Percentiles rank a stretch among this genome's conserved stretches.
phyloP scores from a whole-genome alignment of 2,113 vertebrate species.

The Bagarius yarrelli region DNA sequence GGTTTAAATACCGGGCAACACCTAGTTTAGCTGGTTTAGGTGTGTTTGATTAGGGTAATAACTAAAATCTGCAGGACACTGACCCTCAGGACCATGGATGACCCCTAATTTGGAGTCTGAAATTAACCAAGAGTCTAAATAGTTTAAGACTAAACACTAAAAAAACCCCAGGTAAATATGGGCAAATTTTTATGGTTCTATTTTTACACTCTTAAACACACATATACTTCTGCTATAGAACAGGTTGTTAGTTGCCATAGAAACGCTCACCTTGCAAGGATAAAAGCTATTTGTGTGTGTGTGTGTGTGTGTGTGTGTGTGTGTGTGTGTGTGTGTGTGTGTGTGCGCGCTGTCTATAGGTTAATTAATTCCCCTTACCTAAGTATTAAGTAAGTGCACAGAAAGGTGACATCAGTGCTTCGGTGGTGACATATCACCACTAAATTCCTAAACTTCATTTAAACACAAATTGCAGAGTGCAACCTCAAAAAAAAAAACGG shows the following conservation, averaged over 20 bases:
- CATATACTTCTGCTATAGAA: conserved; percentile 18
- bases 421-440: conserved; percentile 3
- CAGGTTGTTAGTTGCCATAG: not conserved
- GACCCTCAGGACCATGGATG: no score
- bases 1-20: no score
- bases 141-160: not conserved
- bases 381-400: conserved; percentile 20
- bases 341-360: conserved; percentile 24
- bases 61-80: no score
- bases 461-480: not conserved
- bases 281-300: conserved; percentile 6
- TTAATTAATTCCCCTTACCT: conserved; percentile 11
- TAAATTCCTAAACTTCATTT: not conserved
- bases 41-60: no score
- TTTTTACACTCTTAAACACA: not conserved
- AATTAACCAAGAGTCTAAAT: not conserved
- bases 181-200: not conserved
- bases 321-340: conserved; percentile 37
- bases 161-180: not conserved
- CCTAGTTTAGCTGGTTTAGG: no score
- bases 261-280: conserved; percentile 17
- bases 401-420: conserved; percentile 22
- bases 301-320: conserved; percentile 19
- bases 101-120: no score
- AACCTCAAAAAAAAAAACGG: not conserved